A percentile compares a stretch with the other conserved stretches of the same genome.
Evolutionary conservation across 1,140 invertebrate genomes (phyloP).

Genomic region (Panagrolaimus sp.): DNA sequence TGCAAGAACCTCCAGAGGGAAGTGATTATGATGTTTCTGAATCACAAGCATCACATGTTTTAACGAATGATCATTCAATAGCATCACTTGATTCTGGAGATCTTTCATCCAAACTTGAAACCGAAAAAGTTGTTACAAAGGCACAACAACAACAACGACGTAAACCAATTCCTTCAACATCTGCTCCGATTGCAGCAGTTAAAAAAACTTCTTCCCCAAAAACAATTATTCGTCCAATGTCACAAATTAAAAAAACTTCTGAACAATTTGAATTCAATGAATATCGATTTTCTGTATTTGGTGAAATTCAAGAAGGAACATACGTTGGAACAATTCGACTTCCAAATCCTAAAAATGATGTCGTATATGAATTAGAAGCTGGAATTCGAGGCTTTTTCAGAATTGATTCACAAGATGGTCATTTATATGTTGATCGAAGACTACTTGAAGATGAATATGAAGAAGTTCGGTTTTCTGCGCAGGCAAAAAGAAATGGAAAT

Average conservation of each 20-base stretch:
- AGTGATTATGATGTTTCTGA: background rate
- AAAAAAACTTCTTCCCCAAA: background rate
- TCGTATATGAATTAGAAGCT: constrained; percentile 37
- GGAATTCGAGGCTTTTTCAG: constrained; percentile 41
- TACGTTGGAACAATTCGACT: constrained; percentile 34
- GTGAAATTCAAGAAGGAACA: constrained; percentile 28
- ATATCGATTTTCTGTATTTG: constrained; percentile 34
- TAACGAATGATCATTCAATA: too few relatives aligned
- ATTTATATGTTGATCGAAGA: constrained; percentile 27
- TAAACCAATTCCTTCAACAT: background rate
- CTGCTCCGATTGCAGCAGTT: background rate
- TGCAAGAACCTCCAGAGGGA: constrained; percentile 21
- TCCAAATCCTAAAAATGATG: background rate
- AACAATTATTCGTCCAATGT: constrained; percentile 6
- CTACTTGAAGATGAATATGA: constrained; percentile 39
- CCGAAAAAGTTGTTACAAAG: background rate
- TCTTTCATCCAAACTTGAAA: background rate
- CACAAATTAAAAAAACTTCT: background rate
- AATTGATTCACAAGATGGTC: constrained; percentile 29
- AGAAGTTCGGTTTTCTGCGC: constrained; percentile 40
- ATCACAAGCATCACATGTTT: constrained; percentile 4
- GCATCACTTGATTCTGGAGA: background rate
- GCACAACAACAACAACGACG: background rate
- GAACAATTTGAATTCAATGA: constrained; percentile 22
- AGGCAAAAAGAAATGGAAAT: constrained; percentile 25